These are phyloP conservation scores for Drosophila gunungcola DNA, from an alignment of 1,140 invertebrate species.

Conservation along the genomic window DNA sequence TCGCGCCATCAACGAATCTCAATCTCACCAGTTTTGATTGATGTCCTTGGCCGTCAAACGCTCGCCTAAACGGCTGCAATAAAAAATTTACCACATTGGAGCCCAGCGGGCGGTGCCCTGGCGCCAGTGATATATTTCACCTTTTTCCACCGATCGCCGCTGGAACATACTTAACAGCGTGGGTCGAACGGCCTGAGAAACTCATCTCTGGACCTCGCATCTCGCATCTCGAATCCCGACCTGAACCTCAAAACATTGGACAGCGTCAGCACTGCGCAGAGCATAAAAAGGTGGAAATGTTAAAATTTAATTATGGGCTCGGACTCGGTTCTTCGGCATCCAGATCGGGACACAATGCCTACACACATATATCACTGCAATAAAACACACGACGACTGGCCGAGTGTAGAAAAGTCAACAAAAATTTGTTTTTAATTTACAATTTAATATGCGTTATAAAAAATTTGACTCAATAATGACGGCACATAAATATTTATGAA, in stretches of 20 bases:
- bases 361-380: constrained; percentile 62
- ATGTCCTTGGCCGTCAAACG: constrained; percentile 77
- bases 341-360: not conserved
- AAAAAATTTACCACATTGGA: constrained; percentile 79
- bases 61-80: constrained; percentile 81
- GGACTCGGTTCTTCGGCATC: constrained; percentile 17
- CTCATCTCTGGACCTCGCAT: constrained; percentile 14
- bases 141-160: constrained; percentile 50
- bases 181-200: constrained; percentile 51
- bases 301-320: constrained; percentile 83
- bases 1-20: constrained; percentile 22
- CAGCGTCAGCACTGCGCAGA: constrained; percentile 1
- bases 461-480: constrained; percentile 82
- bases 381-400: constrained; percentile 54
- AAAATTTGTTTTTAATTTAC: constrained; percentile 83
- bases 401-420: constrained; percentile 81
- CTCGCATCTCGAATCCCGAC: constrained; percentile 5
- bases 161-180: constrained; percentile 54
- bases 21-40: constrained; percentile 68
- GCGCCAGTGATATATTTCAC: constrained; percentile 83
- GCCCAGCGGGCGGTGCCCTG: constrained; percentile 73
- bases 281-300: constrained; percentile 80
- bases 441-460: constrained; percentile 83
- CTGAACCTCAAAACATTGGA: constrained; percentile 2
- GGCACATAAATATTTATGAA: constrained; percentile 81